Conservation (phyloP, 2,888 invertebrate species). For the Lycaena phlaeas region DNA sequence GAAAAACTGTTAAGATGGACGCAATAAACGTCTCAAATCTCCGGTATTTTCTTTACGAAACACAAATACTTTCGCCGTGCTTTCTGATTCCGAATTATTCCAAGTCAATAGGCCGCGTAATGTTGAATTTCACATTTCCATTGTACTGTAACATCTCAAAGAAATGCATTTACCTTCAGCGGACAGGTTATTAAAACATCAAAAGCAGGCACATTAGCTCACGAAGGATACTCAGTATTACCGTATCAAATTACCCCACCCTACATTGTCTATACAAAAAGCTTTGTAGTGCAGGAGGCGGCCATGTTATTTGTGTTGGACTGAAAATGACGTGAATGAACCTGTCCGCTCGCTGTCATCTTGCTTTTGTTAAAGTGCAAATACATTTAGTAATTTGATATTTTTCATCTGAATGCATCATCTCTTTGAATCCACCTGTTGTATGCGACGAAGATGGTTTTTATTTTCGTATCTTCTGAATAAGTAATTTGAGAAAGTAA, state of each 20-base stretch:
- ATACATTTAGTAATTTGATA: conserved; percentile 8
- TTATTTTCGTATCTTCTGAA: background rate
- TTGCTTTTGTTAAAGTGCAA: conserved; percentile 7
- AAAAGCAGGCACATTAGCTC: conserved; percentile 9
- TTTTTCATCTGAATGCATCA: conserved; percentile 1
- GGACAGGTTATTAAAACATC: conserved; percentile 10
- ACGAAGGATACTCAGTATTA: conserved; percentile 26
- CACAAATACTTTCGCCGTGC: too few species aligned
- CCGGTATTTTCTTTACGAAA: too few species aligned
- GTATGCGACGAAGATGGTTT: too few species aligned
- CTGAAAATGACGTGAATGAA: conserved; percentile 1
- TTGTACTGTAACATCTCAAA: too few species aligned
- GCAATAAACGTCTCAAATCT: too few species aligned
- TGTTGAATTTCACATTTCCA: too few species aligned
- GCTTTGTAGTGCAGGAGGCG: background rate
- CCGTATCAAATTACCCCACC: conserved; percentile 36
- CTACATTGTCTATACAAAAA: conserved; percentile 8
- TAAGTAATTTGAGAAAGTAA: background rate
- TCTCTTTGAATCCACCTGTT: conserved; percentile 5
- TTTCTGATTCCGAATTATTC: too few species aligned
- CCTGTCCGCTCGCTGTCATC: background rate
- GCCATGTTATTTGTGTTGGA: background rate
- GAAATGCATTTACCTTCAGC: too few species aligned
- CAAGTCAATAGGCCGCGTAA: too few species aligned
- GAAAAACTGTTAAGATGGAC: too few species aligned